Conservation (phyloP, 2,797 vertebrate genomes). For the Fistularia commersonii region DNA sequence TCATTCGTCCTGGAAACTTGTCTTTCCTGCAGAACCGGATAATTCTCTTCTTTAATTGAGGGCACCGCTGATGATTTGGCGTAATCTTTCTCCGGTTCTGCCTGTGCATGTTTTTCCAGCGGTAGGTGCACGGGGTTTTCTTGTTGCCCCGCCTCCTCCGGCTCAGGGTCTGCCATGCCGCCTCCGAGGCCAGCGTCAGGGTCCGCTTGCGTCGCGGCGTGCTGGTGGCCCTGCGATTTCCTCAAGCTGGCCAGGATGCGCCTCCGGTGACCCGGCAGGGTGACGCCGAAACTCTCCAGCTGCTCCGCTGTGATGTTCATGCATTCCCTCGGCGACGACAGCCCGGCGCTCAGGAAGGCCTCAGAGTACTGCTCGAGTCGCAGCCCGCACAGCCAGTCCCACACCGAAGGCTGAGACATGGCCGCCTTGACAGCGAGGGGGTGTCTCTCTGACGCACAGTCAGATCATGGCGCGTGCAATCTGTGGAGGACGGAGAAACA, state of each 20-base stretch:
- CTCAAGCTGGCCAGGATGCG: slow-evolving; percentile 87
- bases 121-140: slow-evolving; percentile 11
- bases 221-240: slow-evolving; percentile 59
- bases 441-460: slow-evolving; percentile 10
- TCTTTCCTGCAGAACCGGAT: slow-evolving; percentile 48
- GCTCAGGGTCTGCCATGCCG: no score
- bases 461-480: slow-evolving; percentile 37
- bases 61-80: slow-evolving; percentile 20
- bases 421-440: no score
- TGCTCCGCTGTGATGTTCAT: slow-evolving; percentile 67
- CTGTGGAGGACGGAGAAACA: slow-evolving; percentile 51
- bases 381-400: slow-evolving; percentile 80
- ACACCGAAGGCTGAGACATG: slow-evolving; percentile 62
- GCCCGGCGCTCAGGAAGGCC: slow-evolving; percentile 70
- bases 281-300: slow-evolving; percentile 79
- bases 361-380: slow-evolving; percentile 84
- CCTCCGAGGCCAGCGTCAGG: slow-evolving; percentile 34
- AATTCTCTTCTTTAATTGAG: slow-evolving; percentile 34
- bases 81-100: slow-evolving; percentile 17
- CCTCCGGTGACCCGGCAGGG: slow-evolving; percentile 84
- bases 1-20: slow-evolving; percentile 23
- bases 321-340: slow-evolving; percentile 76
- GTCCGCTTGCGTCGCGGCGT: slow-evolving; percentile 3
- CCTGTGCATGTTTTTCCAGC: slow-evolving; percentile 6
- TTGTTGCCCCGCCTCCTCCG: slow-evolving; percentile 14